Conservation (phyloP, 2,113 vertebrate species). For the Eleginops maclovinus region DNA sequence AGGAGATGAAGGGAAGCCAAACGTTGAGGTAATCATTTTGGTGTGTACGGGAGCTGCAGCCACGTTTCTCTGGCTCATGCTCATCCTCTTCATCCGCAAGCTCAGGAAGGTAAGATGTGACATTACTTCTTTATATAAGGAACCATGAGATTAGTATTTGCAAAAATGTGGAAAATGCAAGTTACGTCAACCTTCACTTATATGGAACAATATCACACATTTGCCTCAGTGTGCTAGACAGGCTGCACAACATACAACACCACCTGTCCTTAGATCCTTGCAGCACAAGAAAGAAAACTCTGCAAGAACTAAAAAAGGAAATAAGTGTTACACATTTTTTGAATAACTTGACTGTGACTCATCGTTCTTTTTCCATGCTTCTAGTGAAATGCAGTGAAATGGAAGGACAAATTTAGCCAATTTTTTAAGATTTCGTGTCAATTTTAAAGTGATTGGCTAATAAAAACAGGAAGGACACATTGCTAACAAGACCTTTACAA, state of each 20-base stretch:
- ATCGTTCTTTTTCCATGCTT: background rate
- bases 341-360: slow-evolving; percentile 10
- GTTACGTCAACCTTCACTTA: background rate
- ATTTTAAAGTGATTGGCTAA: background rate
- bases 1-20: slow-evolving; percentile 92
- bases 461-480: background rate
- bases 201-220: too few species aligned
- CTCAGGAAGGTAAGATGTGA: slow-evolving; percentile 87
- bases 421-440: slow-evolving; percentile 44
- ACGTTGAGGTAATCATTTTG: slow-evolving; percentile 92
- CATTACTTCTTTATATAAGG: background rate
- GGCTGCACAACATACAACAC: too few species aligned
- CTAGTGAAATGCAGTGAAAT: slow-evolving; percentile 33
- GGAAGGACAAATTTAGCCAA: slow-evolving; percentile 35
- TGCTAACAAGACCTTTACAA: background rate
- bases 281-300: too few species aligned
- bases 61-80: slow-evolving; percentile 94
- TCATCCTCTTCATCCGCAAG: slow-evolving; percentile 93
- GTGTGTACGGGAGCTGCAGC: slow-evolving; percentile 92
- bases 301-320: too few species aligned
- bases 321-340: too few species aligned
- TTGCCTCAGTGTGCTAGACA: too few species aligned
- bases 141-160: slow-evolving; percentile 8
- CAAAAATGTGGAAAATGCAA: background rate
- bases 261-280: too few species aligned